Base-by-base conservation (phyloP, 2,888 invertebrate species). In the Acanthosepion lycidas region DNA sequence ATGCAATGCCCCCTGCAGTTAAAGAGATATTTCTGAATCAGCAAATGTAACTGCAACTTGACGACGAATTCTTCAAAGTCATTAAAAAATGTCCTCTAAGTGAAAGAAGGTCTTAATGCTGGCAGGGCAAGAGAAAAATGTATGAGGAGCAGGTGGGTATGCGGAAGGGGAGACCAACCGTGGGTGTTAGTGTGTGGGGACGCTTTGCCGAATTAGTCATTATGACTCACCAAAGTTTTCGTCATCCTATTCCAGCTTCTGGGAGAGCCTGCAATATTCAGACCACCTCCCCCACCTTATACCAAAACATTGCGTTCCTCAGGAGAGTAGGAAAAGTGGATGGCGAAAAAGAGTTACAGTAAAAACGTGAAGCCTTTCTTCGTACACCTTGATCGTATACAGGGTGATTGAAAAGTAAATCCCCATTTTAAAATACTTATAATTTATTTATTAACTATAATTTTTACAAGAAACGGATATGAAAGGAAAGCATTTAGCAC, bases 211-310 rank as follows among this genome's bases (percentile, higher is more conserved):
- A 59, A 59, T 59, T 59, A 59, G 78, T 78, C 78, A 78, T n/a
- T 33, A 78, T 78, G 78, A 78, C n/a, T 78, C 78, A 78, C 33
- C n/a, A 78, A 78, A 78, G 78, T 33, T 78, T 78, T 78, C 78
- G 78, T 78, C 78, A 78, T 78, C 78, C n/a, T 15, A 78, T 78
- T 78, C 78, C 78, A n/a, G n/a, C 78, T 78, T 78, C 78, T 78
- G 78, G 78, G 15, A 33, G 78, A 78, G n/a, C n/a, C 12, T 78
- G 8, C 18, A n/a, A 78, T 78, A 78, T 78, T 33, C 78, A 78
- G 78, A 78, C n/a, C n/a, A n/a, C 78, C n/a, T 12, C 12, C 78
- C 78, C n/a, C n/a, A 3, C 78, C n/a, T n/a, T n/a, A 33, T 78
- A 78, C 59, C 23, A 59, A 20, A 64, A 33, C 78, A 78, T 78